These are phyloP conservation scores for Asarcornis scutulata DNA, from an alignment of 2,113 vertebrate species.

Conservation along the genomic window DNA sequence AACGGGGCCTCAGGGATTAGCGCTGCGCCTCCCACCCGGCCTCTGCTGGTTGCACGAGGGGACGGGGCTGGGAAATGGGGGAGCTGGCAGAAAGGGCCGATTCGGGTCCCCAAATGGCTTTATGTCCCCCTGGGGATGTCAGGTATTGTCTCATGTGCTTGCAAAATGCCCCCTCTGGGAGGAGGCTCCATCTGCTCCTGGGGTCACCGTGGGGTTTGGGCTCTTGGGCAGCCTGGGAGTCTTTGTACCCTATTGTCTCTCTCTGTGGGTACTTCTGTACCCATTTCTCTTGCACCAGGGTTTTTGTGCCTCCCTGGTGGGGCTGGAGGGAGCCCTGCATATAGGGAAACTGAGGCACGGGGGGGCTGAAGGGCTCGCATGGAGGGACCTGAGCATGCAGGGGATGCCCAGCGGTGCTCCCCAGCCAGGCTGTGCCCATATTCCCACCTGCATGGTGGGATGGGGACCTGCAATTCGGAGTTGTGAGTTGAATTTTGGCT, in stretches of 20 bases:
- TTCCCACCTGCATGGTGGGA: too few species aligned
- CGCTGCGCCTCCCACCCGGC: background rate
- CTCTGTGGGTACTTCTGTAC: background rate
- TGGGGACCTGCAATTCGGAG: background rate
- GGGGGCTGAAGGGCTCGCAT: too few species aligned
- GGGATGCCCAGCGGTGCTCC: background rate
- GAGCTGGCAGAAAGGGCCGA: background rate
- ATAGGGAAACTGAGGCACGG: background rate
- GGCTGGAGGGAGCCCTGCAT: background rate
- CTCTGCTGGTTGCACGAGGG: background rate
- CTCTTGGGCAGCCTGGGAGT: background rate
- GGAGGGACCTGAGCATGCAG: background rate
- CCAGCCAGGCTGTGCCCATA: background rate
- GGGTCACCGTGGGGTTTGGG: background rate
- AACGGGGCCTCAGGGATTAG: background rate
- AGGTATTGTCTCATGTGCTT: background rate
- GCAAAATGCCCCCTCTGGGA: background rate
- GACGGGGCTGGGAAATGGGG: background rate
- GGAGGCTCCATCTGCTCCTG: background rate
- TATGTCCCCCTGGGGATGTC: background rate
- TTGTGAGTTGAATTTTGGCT: background rate
- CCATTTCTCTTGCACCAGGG: too few species aligned
- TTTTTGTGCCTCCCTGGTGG: rapidly evolving
- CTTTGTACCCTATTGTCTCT: background rate
- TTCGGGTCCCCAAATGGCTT: background rate